phyloP scores from a whole-genome alignment of 2,888 invertebrate genomes.

The Ischnura elegans region DNA sequence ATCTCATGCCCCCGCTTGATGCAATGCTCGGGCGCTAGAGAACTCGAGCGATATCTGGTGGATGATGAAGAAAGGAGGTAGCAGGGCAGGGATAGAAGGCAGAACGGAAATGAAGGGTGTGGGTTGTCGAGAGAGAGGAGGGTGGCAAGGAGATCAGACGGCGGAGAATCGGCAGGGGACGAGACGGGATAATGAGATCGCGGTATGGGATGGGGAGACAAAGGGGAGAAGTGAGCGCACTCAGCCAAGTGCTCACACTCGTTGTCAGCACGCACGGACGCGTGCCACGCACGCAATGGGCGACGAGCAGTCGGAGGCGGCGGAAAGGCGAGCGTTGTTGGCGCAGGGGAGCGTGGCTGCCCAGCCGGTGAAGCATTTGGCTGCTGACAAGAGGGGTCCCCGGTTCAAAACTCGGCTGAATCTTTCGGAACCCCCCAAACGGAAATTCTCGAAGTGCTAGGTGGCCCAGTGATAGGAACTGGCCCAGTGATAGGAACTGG shows the following conservation, averaged over 20 bases:
- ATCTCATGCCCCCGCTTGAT: neutral
- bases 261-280: too few relatives aligned
- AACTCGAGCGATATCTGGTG: neutral
- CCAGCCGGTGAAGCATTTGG: too few relatives aligned
- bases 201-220: neutral
- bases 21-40: neutral
- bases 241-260: neutral
- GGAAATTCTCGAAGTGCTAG: too few relatives aligned
- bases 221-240: neutral
- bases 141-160: neutral
- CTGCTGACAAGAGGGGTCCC: too few relatives aligned
- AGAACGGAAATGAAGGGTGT: neutral
- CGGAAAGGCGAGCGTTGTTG: neutral
- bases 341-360: neutral
- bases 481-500: too few relatives aligned
- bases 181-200: conserved; percentile 35
- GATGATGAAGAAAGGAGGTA: neutral
- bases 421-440: too few relatives aligned
- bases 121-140: neutral
- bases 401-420: too few relatives aligned
- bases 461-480: too few relatives aligned
- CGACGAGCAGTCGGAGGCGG: neutral
- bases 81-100: neutral
- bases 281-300: neutral
- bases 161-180: neutral